These are phyloP conservation scores for Alectoris magna DNA, from an alignment of 2,797 vertebrate genomes.

Conservation along the genomic window DNA sequence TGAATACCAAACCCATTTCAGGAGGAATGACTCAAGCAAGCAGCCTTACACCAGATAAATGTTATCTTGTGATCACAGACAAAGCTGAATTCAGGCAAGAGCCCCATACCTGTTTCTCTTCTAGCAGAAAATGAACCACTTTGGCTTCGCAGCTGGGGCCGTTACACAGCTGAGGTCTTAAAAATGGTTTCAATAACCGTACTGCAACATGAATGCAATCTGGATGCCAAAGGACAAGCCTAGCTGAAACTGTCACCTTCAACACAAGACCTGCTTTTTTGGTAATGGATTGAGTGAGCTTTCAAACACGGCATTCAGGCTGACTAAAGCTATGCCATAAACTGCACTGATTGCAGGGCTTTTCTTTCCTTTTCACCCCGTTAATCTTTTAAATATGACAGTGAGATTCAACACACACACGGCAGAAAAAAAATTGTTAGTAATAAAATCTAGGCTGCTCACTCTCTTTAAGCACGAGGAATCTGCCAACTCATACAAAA, in stretches of 20 bases:
- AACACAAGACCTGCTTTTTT: neutral
- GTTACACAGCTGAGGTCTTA: neutral
- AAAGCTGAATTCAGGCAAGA: neutral
- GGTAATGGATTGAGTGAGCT: neutral
- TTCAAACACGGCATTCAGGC: neutral
- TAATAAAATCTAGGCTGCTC: neutral
- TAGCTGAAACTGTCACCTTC: neutral
- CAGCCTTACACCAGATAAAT: neutral
- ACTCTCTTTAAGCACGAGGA: neutral
- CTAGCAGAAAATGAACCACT: neutral
- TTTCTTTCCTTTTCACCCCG: neutral
- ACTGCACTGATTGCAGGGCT: neutral
- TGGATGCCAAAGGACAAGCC: neutral
- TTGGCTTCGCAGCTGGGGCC: neutral
- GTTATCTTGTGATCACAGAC: neutral
- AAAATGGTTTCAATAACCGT: neutral
- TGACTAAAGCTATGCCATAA: neutral
- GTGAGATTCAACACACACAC: neutral
- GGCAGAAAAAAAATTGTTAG: neutral
- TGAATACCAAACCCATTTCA: accelerated
- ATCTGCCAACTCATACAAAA: neutral
- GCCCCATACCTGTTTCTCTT: neutral
- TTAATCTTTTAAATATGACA: neutral
- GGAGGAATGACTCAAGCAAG: neutral
- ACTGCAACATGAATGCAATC: neutral